phyloP scores from a whole-genome alignment of 1,140 invertebrate species.

The Reticulitermes speratus region DNA sequence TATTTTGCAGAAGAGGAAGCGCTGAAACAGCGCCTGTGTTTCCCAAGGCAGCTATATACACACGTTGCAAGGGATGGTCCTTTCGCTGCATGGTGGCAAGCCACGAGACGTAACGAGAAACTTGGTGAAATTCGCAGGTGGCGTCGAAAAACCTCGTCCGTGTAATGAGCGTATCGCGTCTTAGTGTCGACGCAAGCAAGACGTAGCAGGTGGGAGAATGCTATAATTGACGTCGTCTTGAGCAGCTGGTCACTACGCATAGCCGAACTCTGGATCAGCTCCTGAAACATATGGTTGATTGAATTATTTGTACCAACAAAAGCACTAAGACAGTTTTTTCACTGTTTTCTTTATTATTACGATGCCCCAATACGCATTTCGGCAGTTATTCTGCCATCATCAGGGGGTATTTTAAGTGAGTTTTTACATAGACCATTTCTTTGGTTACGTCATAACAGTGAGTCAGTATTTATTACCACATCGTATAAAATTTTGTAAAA shows the following conservation, averaged over 20 bases:
- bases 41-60: neutral
- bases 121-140: neutral
- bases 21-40: neutral
- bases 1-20: neutral
- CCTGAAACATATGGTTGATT: neutral
- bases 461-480: no score
- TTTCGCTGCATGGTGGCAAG: neutral
- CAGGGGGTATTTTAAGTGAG: no score
- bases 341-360: no score
- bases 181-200: neutral
- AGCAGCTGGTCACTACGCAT: neutral
- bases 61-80: neutral
- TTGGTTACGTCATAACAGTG: no score
- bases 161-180: neutral
- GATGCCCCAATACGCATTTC: no score
- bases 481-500: no score
- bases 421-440: no score
- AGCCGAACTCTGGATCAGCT: neutral
- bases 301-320: no score
- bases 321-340: no score
- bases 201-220: neutral
- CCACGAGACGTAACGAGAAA: neutral
- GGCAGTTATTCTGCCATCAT: no score
- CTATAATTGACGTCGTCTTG: neutral
- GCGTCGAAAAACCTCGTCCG: neutral